Percentiles rank a stretch among this genome's conserved stretches.
phyloP scores from a whole-genome alignment of 2,888 invertebrate species.

The Fabriciana adippe region DNA sequence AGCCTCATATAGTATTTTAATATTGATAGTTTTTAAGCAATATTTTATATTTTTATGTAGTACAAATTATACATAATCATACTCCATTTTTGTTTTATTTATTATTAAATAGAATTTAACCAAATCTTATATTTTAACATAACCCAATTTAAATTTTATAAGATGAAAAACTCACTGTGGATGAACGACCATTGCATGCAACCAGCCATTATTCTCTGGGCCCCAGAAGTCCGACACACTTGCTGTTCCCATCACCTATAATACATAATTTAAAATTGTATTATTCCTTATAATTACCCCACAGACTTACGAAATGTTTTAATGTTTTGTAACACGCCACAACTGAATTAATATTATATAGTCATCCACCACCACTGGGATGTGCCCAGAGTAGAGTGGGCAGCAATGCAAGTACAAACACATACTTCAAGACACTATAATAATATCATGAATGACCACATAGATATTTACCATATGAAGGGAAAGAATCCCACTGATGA shows the following conservation, averaged over 20 bases:
- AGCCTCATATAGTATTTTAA: no score
- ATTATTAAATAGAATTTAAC: conserved; percentile 12
- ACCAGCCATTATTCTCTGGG: conserved; percentile 49
- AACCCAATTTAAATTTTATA: not conserved
- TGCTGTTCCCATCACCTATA: conserved; percentile 55
- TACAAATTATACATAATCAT: no score
- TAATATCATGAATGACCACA: not conserved
- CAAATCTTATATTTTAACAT: conserved; percentile 11
- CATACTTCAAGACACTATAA: not conserved
- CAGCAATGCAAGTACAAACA: no score
- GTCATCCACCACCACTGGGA: no score
- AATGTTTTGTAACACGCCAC: no score
- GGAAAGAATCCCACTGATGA: not conserved
- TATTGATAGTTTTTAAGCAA: no score
- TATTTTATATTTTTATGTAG: no score
- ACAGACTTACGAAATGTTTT: no score
- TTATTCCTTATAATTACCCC: no score
- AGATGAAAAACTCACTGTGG: conserved; percentile 42
- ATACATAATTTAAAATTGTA: not conserved
- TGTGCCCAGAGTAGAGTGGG: no score
- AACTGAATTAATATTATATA: no score
- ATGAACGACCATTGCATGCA: conserved; percentile 51
- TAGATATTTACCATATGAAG: not conserved
- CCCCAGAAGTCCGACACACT: conserved; percentile 53
- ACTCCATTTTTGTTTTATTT: no score